phyloP scores from a whole-genome alignment of 2,113 vertebrate species.

The Oreocharis arfaki region DNA sequence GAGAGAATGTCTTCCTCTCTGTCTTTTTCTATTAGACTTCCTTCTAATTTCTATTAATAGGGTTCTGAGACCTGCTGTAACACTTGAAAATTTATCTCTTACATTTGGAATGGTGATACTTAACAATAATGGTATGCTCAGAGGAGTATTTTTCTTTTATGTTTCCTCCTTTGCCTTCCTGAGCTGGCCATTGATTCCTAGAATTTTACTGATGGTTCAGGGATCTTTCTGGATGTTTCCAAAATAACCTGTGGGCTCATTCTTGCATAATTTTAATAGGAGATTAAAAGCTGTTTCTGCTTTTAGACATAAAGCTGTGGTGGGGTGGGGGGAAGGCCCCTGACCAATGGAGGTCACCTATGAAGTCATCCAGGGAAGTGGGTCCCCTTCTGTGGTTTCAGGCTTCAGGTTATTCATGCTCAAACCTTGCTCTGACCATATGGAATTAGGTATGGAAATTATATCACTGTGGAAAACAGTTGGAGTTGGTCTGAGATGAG shows the following conservation, averaged over 20 bases:
- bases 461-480: neutral
- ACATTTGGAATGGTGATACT: constrained; percentile 57
- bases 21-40: constrained; percentile 55
- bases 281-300: neutral
- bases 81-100: constrained; percentile 65
- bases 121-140: constrained; percentile 61
- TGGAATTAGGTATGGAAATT: neutral
- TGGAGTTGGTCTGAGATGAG: neutral
- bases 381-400: neutral
- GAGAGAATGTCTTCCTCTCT: constrained; percentile 37
- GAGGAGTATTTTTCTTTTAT: constrained; percentile 23
- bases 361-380: neutral
- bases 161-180: neutral
- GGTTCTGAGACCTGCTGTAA: constrained; percentile 42
- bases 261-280: neutral
- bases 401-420: neutral
- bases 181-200: constrained; percentile 10
- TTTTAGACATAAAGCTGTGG: neutral
- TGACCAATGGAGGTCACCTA: neutral
- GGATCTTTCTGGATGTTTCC: neutral
- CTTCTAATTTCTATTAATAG: constrained; percentile 65
- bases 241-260: neutral
- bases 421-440: neutral
- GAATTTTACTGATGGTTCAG: neutral
- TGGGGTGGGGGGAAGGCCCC: neutral